Base-by-base conservation (phyloP, 64 coral and sea anemone species). In the Dendrophyllia cribrosa region DNA sequence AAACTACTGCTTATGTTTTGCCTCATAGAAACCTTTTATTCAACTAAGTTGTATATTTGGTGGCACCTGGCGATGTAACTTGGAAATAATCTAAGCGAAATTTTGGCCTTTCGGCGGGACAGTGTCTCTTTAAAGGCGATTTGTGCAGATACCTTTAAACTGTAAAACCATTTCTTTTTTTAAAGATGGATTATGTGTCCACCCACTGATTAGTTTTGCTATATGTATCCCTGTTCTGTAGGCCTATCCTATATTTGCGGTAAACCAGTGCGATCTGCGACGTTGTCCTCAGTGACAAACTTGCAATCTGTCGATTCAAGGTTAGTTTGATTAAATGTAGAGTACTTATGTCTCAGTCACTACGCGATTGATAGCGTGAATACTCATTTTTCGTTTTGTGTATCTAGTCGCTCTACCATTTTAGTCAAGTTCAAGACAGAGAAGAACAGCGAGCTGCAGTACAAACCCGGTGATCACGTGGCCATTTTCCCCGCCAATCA, bases 381-480 rank as follows among this genome's bases (percentile, higher is more conserved):
- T 16, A 16, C 53, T 23, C 50, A 59, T 3, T 5, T 14, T 45
- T 55, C 23, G 59, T 25, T 78, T 82, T 43, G 58, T 85, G 5
- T 34, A 9, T 17, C 68, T 13, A 99, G 97, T 51, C 97, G 94
- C 4, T 70, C 91, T 1, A 99, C 97, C 3, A 73, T 99, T n/a
- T 79, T 96, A 59, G 91, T 99, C 16, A 71, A 66, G 58, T 59
- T 99, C 6, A 78, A 93, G 60, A 96, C 91, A 10, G 74, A 80
- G n/a, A 58, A 87, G 16, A 66, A 83, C 44, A 51, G 61, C 15
- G 70, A 85, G 48, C 83, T 99, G 59, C 58, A 80, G 1, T 96
- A 96, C 74, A 72, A 89, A 45, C 83, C 97, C 3, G 97, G 97
- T 9, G 97, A 99, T 77, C 97, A 99, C 52, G 56, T 99, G 6